A percentile compares a stretch with the other conserved stretches of the same genome.
Evolutionary conservation across 2,113 vertebrate species (phyloP).

Genomic region (Plecturocebus donacophilus): DNA sequence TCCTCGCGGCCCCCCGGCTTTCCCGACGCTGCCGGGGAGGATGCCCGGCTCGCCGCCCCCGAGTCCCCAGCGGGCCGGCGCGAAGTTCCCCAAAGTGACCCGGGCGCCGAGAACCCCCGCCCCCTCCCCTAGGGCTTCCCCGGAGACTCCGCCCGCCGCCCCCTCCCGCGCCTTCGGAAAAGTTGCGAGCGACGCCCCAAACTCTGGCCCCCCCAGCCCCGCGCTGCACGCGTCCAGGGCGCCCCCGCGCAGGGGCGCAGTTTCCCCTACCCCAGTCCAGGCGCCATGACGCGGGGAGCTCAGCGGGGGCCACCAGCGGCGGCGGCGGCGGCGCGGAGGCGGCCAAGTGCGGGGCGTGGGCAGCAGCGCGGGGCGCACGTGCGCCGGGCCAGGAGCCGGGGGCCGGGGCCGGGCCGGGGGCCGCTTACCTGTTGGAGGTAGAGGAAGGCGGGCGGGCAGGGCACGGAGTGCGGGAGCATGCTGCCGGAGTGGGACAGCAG

Average conservation of each 20-base stretch:
- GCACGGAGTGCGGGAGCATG: conserved; percentile 95
- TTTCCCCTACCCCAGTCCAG: not conserved
- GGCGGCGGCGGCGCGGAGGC: not conserved
- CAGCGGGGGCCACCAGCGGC: not conserved
- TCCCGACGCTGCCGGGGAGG: not conserved
- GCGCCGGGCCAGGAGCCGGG: conserved; percentile 67
- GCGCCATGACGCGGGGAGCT: conserved; percentile 49
- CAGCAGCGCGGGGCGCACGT: conserved; percentile 78
- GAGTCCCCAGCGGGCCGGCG: not conserved
- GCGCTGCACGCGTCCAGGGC: not conserved
- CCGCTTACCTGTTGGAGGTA: conserved; percentile 97
- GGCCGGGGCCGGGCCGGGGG: conserved; percentile 76
- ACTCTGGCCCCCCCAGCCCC: conserved; percentile 51
- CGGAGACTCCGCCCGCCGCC: conserved; percentile 72
- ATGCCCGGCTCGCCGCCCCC: not conserved
- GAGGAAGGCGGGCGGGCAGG: conserved; percentile 96
- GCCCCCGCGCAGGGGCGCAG: conserved; percentile 56
- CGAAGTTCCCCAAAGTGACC: conserved; percentile 74
- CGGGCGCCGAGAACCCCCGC: not conserved
- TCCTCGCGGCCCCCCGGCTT: not conserved
- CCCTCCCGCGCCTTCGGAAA: conserved; percentile 66
- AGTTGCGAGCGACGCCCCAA: conserved; percentile 63
- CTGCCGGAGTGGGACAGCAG: conserved; percentile 93
- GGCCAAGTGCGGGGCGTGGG: conserved; percentile 50
- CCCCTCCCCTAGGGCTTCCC: conserved; percentile 69